Evolutionary conservation across 2,113 vertebrate species (phyloP), one percentile per base, ranked within the genome.

Genomic region (Neoarius graeffei): DNA sequence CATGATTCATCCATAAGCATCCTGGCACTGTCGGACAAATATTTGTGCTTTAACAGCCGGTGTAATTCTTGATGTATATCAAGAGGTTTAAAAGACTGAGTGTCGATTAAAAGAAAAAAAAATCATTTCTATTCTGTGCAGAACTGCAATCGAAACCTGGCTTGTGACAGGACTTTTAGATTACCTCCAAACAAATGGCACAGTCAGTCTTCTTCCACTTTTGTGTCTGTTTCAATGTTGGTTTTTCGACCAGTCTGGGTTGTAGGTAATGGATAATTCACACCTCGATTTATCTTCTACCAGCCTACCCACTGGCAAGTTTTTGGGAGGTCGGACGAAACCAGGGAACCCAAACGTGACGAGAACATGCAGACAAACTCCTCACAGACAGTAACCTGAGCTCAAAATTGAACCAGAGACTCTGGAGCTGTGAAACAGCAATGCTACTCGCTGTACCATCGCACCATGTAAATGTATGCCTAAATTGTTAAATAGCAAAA

Each of bases 1-100:
- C 86, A 79, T 89, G 87, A 89, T 84, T 87, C 89, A 92, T 76
- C 84, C 64, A 76, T 90, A 91, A 87, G 87, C 86, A 86, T 88
- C 76, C 81, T 88, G 71, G n/a, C 62, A 64, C 84, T 89, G 77
- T 73, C 80, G 54, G 83, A 64, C 27, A 87, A 87, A 89, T 90
- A 92, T 88, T 90, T 88, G 73, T 4, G 19, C 19, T 86, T 85
- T 83, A 89, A 86, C 85, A 62, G 54, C 67, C 10, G 2, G 14
- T 73, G 81, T 74, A 89, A 85, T 87, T 85, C 66, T 60, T 64
- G 64, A 88, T 57, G 69, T 83, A 85, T 82, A 19, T 82, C 8
- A 25, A 89, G n/a, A 57, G 57, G 81, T 30, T 11, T 17, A 19
- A 15, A 2, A 74, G 20, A 81, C 81, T 42, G 42, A 42, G 42